Conservation (phyloP, 2,113 vertebrate genomes). For the Syngnathus typhle region DNA sequence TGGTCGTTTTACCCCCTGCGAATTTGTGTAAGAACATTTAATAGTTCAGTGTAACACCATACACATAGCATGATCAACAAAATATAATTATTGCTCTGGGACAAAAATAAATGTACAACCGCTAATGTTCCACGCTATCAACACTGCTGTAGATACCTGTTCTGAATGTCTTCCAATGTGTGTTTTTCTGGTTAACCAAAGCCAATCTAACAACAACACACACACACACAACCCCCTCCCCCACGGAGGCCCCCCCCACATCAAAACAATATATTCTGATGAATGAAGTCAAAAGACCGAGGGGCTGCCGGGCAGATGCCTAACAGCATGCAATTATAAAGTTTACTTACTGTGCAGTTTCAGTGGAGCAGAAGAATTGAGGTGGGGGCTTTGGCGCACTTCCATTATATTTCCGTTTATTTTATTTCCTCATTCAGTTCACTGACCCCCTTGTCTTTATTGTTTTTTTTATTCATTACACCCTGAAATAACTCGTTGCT, state of each 20-base stretch:
- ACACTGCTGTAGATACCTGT: neutral
- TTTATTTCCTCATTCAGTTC: neutral
- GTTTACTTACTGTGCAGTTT: constrained; percentile 29
- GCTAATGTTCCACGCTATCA: no score
- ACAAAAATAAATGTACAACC: neutral
- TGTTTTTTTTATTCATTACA: neutral
- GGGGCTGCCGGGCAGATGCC: constrained; percentile 41
- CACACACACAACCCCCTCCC: constrained; percentile 12
- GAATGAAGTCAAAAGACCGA: constrained; percentile 62
- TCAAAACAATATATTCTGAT: constrained; percentile 62
- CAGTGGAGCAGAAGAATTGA: constrained; percentile 14
- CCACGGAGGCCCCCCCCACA: constrained; percentile 31
- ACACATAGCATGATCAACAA: neutral
- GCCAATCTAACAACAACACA: constrained; percentile 12
- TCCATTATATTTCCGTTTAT: neutral
- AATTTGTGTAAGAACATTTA: neutral
- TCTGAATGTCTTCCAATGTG: neutral
- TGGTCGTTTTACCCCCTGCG: neutral
- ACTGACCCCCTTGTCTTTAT: neutral
- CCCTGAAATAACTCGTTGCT: neutral
- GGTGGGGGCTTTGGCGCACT: neutral
- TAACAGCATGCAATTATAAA: constrained; percentile 46
- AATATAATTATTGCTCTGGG: neutral
- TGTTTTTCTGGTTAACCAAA: constrained; percentile 6
- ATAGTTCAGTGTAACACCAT: neutral